phyloP scores from a whole-genome alignment of 2,888 invertebrate genomes.

The Drosophila yooni region DNA sequence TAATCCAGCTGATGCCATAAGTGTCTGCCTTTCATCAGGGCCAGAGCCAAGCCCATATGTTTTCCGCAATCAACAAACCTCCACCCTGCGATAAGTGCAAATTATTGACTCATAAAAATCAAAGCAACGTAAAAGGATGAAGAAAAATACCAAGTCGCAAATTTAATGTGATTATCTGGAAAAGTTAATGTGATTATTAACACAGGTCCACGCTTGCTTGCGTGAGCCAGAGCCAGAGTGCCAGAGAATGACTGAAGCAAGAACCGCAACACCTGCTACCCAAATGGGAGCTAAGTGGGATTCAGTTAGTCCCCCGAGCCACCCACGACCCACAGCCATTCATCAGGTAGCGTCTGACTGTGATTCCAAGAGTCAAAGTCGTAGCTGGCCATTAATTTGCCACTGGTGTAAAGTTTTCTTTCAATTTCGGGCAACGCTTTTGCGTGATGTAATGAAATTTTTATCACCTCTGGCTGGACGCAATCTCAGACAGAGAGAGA shows the following conservation, averaged over 20 bases:
- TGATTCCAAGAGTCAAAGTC: constrained; percentile 20
- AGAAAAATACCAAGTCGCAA: constrained; percentile 43
- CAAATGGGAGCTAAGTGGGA: neutral
- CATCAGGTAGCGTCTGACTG: constrained; percentile 46
- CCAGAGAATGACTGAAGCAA: constrained; percentile 3
- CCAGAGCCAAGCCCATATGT: constrained; percentile 37
- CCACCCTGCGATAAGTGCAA: constrained; percentile 18
- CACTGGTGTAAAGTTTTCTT: constrained; percentile 63
- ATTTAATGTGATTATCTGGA: constrained; percentile 75
- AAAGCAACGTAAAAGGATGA: constrained; percentile 41
- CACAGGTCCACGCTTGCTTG: constrained; percentile 36
- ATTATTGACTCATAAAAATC: constrained; percentile 69
- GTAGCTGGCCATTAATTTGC: constrained; percentile 57
- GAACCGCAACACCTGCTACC: constrained; percentile 25
- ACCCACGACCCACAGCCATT: constrained; percentile 44
- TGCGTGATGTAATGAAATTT: constrained; percentile 79
- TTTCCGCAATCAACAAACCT: neutral
- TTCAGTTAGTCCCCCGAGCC: neutral
- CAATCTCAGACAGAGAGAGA: constrained; percentile 23
- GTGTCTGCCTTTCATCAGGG: constrained; percentile 30
- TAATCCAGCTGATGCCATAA: constrained; percentile 55
- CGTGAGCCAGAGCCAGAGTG: constrained; percentile 30
- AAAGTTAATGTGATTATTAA: constrained; percentile 78
- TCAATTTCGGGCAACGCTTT: constrained; percentile 41
- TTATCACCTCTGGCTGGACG: constrained; percentile 66